Evolutionary conservation across 1,140 invertebrate genomes (phyloP), one percentile per base, ranked within the genome.

Genomic region (Hycleus phaleratus): DNA sequence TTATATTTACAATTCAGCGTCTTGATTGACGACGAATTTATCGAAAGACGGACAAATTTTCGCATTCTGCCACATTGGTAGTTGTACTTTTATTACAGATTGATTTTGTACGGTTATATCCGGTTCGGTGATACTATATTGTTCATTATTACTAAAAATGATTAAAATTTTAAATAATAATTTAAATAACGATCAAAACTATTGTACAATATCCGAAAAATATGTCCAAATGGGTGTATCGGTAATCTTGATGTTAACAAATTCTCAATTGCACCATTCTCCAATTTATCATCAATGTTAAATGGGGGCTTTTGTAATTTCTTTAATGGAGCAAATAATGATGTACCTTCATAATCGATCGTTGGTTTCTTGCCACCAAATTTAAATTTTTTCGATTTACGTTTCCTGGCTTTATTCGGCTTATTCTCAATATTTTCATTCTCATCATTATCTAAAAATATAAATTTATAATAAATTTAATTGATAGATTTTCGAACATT

Each of bases 141-240:
- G 59, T 10, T 61, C 56, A 24, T 50, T 48, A 43, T 49, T 55
- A 48, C 64, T 66, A 43, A 48, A 66, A 63, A 56, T 55, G 26
- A 57, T 47, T 38, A 45, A 8, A 50, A 9, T 43, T 51, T 55
- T 46, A 26, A 3, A 32, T 32, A 7, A 32, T 32, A 32, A 32
- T 5, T 32, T 32, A 32, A 18, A 18, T 32, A 2, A 32, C 1
- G 32, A 32, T 18, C 18, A 7, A 32, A 32, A 32, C 1, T 26
- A 46, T 12, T n/a, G 62, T 61, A 68, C 68, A 62, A 47, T 11
- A 66, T 49, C 46, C 68, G 55, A 46, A 68, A 69, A 51, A 56
- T 64, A 43, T 58, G 61, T 24, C 58, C 48, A 18, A 49, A 46
- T 10, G 51, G 60, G 48, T 68, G 56, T 49, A 61, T 64, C n/a